A percentile compares a stretch with the other conserved stretches of the same genome.
Conservation (phyloP, 2,888 invertebrate species). For the Acanthacorydalis orientalis region DNA sequence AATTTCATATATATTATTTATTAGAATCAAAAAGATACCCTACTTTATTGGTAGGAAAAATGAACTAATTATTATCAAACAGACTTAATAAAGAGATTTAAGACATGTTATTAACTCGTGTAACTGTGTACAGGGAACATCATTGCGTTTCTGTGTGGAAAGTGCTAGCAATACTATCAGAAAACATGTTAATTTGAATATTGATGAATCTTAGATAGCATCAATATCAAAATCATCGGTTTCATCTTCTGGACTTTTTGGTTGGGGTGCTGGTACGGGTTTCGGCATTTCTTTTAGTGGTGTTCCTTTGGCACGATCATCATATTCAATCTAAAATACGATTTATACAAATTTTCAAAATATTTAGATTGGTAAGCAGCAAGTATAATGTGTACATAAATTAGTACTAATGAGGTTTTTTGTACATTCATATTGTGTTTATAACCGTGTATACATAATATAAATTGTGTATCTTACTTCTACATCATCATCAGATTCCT, state of each 20-base stretch:
- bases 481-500: slow-evolving; percentile 45
- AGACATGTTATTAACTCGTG: too few relatives aligned
- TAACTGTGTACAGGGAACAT: too few relatives aligned
- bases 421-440: too few relatives aligned
- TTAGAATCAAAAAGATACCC: neutral
- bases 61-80: neutral
- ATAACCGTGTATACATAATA: too few relatives aligned
- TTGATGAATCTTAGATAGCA: slow-evolving; percentile 51
- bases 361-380: neutral
- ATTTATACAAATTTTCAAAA: neutral
- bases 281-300: slow-evolving; percentile 44
- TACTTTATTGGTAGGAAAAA: neutral
- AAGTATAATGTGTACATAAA: too few relatives aligned
- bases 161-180: neutral
- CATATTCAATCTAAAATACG: slow-evolving; percentile 60
- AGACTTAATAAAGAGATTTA: neutral
- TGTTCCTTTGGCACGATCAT: slow-evolving; percentile 66
- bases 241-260: slow-evolving; percentile 40
- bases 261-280: slow-evolving; percentile 28
- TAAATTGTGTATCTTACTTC: slow-evolving; percentile 28
- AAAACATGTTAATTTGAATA: neutral
- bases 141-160: neutral
- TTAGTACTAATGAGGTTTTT: too few relatives aligned
- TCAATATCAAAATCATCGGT: slow-evolving; percentile 82
- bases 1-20: slow-evolving; percentile 2